Percentiles rank a stretch among this genome's conserved stretches.
Conservation (phyloP, 1,140 invertebrate species). For the Apis florea region DNA sequence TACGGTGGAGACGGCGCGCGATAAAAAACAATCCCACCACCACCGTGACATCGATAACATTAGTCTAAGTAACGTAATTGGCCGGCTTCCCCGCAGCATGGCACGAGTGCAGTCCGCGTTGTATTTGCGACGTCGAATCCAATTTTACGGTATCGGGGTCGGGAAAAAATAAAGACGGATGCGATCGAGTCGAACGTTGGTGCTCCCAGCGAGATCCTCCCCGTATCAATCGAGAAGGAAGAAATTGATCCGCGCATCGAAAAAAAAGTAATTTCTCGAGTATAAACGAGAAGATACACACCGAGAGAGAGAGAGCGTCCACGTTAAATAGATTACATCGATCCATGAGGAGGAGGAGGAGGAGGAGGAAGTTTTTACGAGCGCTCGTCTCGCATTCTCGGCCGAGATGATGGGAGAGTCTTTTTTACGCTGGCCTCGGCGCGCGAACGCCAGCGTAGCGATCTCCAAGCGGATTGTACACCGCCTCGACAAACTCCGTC, state of each 20-base stretch:
- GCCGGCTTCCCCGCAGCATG: slow-evolving; percentile 35
- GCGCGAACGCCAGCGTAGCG: not conserved
- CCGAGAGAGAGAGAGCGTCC: not conserved
- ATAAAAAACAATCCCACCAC: slow-evolving; percentile 43
- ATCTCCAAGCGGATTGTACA: too few relatives aligned
- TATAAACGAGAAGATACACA: not conserved
- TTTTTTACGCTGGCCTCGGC: not conserved
- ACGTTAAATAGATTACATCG: not conserved
- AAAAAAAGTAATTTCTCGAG: not conserved
- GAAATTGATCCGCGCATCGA: not conserved
- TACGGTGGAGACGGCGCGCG: not conserved
- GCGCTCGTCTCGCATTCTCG: not conserved
- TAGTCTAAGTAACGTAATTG: slow-evolving; percentile 76
- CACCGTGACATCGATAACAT: slow-evolving; percentile 70
- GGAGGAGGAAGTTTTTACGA: not conserved
- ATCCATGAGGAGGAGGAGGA: too few relatives aligned
- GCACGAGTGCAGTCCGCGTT: not conserved
- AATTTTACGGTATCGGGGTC: slow-evolving; percentile 25
- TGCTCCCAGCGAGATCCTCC: not conserved
- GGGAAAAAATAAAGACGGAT: slow-evolving; percentile 26
- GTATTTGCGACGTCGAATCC: slow-evolving; percentile 26
- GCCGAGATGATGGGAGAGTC: not conserved
- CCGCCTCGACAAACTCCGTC: not conserved
- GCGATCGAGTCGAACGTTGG: slow-evolving; percentile 1
- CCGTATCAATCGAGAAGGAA: not conserved